phyloP scores from a whole-genome alignment of 1,140 invertebrate genomes.

The Aleiodes sp. region DNA sequence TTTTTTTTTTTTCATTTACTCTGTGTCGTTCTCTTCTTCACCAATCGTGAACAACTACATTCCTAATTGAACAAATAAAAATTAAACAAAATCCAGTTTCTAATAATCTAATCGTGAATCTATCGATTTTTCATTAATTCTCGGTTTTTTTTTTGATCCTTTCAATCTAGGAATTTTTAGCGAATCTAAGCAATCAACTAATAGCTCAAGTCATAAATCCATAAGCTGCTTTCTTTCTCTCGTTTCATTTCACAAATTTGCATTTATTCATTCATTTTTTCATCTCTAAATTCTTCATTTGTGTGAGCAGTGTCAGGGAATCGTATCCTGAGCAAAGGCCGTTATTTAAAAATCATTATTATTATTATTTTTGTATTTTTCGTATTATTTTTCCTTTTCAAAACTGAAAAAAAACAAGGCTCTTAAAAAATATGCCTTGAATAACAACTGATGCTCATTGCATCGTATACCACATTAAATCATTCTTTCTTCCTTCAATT shows the following conservation, averaged over 20 bases:
- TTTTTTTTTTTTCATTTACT: background rate
- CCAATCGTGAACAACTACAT: background rate
- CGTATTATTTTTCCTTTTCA: constrained; percentile 26
- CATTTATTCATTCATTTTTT: too few species aligned
- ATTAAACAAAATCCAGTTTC: too few species aligned
- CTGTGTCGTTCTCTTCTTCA: background rate
- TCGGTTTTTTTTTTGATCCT: background rate
- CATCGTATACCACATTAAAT: constrained; percentile 15
- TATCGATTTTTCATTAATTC: background rate
- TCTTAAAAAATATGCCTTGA: constrained; percentile 59
- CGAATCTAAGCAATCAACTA: background rate
- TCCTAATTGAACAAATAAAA: too few species aligned
- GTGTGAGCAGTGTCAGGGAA: constrained; percentile 21
- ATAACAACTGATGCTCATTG: constrained; percentile 36
- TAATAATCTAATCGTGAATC: too few species aligned
- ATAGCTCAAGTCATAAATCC: constrained; percentile 17
- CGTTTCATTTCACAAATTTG: too few species aligned
- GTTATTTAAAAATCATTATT: constrained; percentile 29
- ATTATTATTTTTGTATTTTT: constrained; percentile 14
- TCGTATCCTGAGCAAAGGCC: constrained; percentile 45
- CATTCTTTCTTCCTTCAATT: constrained; percentile 1
- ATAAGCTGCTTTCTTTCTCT: constrained; percentile 8
- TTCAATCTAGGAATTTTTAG: too few species aligned
- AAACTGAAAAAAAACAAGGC: constrained; percentile 39
- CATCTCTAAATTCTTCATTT: constrained; percentile 12